phyloP scores from a whole-genome alignment of 2,113 vertebrate species.

The Anas platyrhynchos region DNA sequence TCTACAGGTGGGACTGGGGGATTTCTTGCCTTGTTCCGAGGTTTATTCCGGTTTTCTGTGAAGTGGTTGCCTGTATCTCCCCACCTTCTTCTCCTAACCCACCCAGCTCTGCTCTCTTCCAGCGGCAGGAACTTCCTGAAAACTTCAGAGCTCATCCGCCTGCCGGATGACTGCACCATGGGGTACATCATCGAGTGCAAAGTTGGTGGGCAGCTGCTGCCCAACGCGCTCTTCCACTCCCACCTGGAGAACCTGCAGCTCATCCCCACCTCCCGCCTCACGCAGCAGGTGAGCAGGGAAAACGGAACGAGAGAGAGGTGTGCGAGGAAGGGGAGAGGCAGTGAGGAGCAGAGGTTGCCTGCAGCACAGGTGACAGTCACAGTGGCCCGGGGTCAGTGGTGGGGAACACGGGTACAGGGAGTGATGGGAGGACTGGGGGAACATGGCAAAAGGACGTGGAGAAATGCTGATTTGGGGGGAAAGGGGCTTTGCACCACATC shows the following conservation, averaged over 20 bases:
- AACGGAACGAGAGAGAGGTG: background rate
- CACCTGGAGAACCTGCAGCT: conserved; percentile 92
- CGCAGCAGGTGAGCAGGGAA: conserved; percentile 73
- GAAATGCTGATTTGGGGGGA: background rate
- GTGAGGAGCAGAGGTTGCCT: conserved; percentile 1
- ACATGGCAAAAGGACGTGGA: background rate
- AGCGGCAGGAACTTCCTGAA: conserved; percentile 84
- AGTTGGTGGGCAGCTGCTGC: conserved; percentile 82
- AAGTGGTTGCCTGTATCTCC: background rate
- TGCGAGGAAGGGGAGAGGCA: background rate
- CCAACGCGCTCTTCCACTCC: conserved; percentile 88
- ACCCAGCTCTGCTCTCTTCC: background rate
- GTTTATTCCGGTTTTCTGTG: background rate
- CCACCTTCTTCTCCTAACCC: background rate
- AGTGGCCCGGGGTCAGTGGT: background rate
- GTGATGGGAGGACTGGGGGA: background rate
- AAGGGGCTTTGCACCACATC: background rate
- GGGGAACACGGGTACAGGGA: background rate
- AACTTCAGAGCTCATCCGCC: conserved; percentile 86
- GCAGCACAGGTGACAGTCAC: background rate
- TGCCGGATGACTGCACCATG: conserved; percentile 91
- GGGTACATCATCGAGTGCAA: conserved; percentile 91
- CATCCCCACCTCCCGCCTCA: conserved; percentile 75
- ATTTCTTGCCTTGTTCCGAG: background rate
- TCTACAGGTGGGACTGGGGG: background rate